A percentile compares a stretch with the other conserved stretches of the same genome.
phyloP scores from a whole-genome alignment of 2,888 invertebrate genomes.

The Microplitis manilae region DNA sequence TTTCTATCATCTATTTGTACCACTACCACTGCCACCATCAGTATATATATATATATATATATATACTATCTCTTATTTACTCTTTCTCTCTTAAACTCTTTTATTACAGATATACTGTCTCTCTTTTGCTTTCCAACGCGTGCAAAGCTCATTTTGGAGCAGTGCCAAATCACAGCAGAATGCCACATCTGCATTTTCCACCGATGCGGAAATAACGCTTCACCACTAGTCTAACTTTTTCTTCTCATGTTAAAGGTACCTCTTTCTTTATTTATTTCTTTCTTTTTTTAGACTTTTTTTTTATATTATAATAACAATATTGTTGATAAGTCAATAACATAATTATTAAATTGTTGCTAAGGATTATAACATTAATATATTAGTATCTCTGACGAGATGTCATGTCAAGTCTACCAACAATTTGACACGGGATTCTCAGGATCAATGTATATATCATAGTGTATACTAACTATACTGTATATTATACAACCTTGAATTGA shows the following conservation, averaged over 20 bases:
- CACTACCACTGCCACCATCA: no score
- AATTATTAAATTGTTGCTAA: no score
- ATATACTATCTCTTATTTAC: background rate
- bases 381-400: background rate
- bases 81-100: background rate
- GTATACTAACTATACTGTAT: no score
- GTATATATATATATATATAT: no score
- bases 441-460: background rate
- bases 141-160: conserved; percentile 54
- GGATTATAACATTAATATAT: conserved; percentile 1
- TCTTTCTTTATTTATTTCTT: background rate
- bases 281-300: no score
- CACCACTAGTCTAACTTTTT: conserved; percentile 15
- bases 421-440: conserved; percentile 1
- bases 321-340: no score
- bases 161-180: conserved; percentile 64
- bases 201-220: conserved; percentile 64
- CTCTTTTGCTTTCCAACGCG: conserved; percentile 31
- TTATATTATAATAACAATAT: no score
- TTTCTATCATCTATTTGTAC: no score
- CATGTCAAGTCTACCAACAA: background rate
- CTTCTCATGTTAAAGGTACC: background rate
- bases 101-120: background rate
- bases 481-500: background rate
- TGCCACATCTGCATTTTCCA: conserved; percentile 66